These are phyloP conservation scores for Harpagoxenus sublaevis DNA, from an alignment of 2,888 invertebrate genomes.

Conservation along the genomic window DNA sequence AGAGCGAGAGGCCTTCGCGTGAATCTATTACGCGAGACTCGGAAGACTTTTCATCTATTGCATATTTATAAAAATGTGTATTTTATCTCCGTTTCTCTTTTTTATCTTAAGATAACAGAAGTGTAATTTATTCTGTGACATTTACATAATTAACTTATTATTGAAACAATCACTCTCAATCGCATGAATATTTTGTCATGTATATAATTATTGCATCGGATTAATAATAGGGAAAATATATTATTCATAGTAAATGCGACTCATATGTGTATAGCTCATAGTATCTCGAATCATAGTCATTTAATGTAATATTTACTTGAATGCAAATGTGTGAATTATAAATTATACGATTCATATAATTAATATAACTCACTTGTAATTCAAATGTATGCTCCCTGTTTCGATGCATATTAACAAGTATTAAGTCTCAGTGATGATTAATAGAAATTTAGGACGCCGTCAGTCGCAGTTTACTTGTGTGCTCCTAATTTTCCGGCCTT, in stretches of 20 bases:
- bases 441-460: conserved; percentile 4
- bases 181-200: conserved; percentile 6
- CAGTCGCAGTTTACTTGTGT: conserved; percentile 25
- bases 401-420: conserved; percentile 9
- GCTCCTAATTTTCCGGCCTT: conserved; percentile 29
- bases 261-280: not conserved
- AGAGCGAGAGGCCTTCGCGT: conserved; percentile 40
- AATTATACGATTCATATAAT: conserved; percentile 6
- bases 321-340: not conserved
- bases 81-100: conserved; percentile 5
- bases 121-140: not conserved
- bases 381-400: not conserved
- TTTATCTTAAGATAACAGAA: not conserved
- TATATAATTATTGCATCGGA: conserved; percentile 11
- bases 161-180: not conserved
- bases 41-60: conserved; percentile 50
- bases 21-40: conserved; percentile 50
- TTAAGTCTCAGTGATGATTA: conserved; percentile 5
- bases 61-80: conserved; percentile 46
- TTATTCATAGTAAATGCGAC: conserved; percentile 9
- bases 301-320: conserved; percentile 17
- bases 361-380: not conserved
- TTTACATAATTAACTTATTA: conserved; percentile 28
- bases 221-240: conserved; percentile 14
- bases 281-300: not conserved